Conservation (phyloP, 92 coral and sea anemone genomes). For the Umimayanthus chanpuru region DNA sequence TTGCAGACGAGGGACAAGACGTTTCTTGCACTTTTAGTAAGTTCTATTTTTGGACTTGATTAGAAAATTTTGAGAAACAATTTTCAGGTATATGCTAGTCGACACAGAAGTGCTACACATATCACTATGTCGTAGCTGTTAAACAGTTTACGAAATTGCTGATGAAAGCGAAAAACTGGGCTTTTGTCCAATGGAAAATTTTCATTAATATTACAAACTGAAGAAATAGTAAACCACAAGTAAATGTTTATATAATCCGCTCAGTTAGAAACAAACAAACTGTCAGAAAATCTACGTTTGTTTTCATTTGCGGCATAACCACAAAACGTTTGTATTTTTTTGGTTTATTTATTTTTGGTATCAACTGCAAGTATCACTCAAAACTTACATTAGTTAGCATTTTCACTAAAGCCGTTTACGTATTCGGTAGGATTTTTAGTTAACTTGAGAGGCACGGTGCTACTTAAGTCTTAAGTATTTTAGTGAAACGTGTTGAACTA, state of each 20-base stretch:
- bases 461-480: background rate
- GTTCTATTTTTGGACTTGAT: background rate
- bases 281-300: constrained; percentile 1
- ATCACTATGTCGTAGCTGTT: background rate
- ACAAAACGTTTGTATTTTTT: background rate
- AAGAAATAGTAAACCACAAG: constrained; percentile 28
- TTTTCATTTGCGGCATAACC: background rate
- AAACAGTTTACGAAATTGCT: background rate
- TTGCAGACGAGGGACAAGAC: background rate
- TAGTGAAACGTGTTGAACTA: background rate
- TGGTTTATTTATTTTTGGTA: background rate
- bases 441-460: background rate
- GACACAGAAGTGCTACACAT: background rate
- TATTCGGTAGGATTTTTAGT: background rate
- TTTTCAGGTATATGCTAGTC: background rate
- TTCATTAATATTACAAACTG: constrained; percentile 16
- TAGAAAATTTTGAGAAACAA: background rate
- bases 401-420: background rate
- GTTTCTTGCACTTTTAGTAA: background rate
- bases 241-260: constrained; percentile 2
- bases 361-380: background rate
- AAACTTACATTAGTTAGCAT: background rate
- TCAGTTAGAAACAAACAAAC: constrained; percentile 16
- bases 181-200: constrained; percentile 14
- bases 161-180: background rate